These are phyloP conservation scores for Diachasma alloeum DNA, from an alignment of 1,140 invertebrate genomes.

Conservation along the genomic window DNA sequence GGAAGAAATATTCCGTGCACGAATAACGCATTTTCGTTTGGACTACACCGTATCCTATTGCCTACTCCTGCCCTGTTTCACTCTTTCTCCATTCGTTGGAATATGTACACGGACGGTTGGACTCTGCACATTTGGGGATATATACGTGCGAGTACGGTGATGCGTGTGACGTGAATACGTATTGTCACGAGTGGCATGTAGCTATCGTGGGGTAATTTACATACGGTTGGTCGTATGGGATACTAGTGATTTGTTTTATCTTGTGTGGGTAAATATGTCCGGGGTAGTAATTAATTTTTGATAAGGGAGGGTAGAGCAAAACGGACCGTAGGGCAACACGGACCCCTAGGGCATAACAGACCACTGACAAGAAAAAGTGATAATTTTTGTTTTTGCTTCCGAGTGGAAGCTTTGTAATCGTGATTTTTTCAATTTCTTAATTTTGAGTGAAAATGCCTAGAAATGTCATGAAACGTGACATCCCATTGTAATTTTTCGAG, in stretches of 20 bases:
- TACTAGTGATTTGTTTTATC: neutral
- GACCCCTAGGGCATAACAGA: too few relatives aligned
- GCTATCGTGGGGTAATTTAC: slow-evolving; percentile 13
- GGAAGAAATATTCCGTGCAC: slow-evolving; percentile 30
- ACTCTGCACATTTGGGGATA: neutral
- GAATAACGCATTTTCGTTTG: slow-evolving; percentile 28
- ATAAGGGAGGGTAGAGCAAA: too few relatives aligned
- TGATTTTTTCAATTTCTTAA: too few relatives aligned
- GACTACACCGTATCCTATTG: neutral
- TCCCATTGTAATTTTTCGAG: too few relatives aligned
- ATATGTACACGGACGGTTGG: neutral
- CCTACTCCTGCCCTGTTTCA: neutral
- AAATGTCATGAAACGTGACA: too few relatives aligned
- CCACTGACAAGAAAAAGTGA: too few relatives aligned
- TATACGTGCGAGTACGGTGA: neutral
- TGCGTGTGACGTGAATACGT: slow-evolving; percentile 1
- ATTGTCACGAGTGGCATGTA: neutral
- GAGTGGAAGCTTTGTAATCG: too few relatives aligned
- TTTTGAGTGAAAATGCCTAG: too few relatives aligned
- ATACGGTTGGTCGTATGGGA: slow-evolving; percentile 23
- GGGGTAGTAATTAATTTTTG: neutral
- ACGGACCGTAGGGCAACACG: too few relatives aligned
- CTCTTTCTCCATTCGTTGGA: slow-evolving; percentile 7
- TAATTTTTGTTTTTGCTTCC: too few relatives aligned
- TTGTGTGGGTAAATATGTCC: neutral